phyloP scores from a whole-genome alignment of 2,113 vertebrate genomes.

The Peromyscus leucopus region DNA sequence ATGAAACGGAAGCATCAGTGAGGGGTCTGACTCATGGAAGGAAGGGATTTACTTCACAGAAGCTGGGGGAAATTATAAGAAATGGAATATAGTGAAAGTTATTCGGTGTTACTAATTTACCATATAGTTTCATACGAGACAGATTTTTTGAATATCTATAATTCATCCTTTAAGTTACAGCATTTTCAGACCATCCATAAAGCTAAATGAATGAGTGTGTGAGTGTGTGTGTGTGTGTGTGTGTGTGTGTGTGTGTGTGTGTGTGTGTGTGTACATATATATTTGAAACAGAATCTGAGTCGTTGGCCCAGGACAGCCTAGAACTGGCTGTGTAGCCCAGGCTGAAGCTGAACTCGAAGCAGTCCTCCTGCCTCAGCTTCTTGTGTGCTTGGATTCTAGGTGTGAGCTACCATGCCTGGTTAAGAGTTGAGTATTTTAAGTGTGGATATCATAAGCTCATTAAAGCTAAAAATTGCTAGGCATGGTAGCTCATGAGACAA shows the following conservation, averaged over 20 bases:
- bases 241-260: not conserved
- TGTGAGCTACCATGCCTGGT: not conserved
- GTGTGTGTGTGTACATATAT: not conserved
- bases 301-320: not conserved
- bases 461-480: conserved; percentile 15
- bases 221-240: not conserved
- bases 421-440: conserved; percentile 53
- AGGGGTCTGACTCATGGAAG: conserved; percentile 57
- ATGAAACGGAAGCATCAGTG: conserved; percentile 42
- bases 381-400: not conserved
- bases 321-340: not conserved
- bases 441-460: conserved; percentile 40
- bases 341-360: not conserved
- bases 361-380: not conserved
- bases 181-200: conserved; percentile 54
- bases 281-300: not conserved
- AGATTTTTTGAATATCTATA: conserved; percentile 50
- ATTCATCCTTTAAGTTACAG: conserved; percentile 53
- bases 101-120: conserved; percentile 61
- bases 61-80: conserved; percentile 48
- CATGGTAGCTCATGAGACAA: not conserved
- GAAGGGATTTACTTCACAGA: conserved; percentile 60
- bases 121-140: conserved; percentile 9
- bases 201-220: not conserved
- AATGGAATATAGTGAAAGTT: conserved; percentile 43